Base-by-base conservation (phyloP, 2,113 vertebrate genomes). In the Bettongia penicillata region DNA sequence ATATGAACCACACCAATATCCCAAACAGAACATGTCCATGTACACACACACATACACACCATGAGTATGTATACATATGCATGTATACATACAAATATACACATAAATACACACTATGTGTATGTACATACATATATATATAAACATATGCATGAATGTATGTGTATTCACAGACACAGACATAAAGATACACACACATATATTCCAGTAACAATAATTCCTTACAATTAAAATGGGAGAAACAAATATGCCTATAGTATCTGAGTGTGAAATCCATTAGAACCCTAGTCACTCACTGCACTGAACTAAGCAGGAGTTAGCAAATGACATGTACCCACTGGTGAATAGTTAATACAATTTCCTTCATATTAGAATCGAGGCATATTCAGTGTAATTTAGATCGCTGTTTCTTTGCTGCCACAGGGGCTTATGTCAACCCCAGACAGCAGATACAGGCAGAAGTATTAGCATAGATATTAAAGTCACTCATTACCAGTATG, bases 401-500 rank as follows among this genome's bases (percentile, higher is more conserved):
- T 94, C 93, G 50, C 92, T 93, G 90, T 84, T 94, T 89, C 57
- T 95, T 94, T 93, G 97, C 95, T 95, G 93, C 90, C 96, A 94
- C 90, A 91, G 95, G 68, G 68, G 52, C 55, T 93, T 94, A 24
- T 94, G 90, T 97, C 95, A 96, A 68, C 49, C 47, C 94, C 91
- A 84, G 68, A 94, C n/a, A 91, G 89, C 14, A 94, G 77, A 96
- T 84, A 53, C 50, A 94, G 92, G 1, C 94, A 52, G 50, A 68
- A 95, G 93, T 94, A 97, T 97, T 96, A 98, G 90, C 97, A 97
- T 94, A 96, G 96, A 97, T 97, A 98, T 96, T 97, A 95, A 97
- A 97, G 93, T 93, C 57, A 93, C 91, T 95, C 94, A 97, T 84
- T 96, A 95, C 77, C 91, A 95, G 55, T 22, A 11, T 94, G 96